Base-by-base conservation (phyloP, 2,888 invertebrate species). In the Pristionchus entomophagus region DNA sequence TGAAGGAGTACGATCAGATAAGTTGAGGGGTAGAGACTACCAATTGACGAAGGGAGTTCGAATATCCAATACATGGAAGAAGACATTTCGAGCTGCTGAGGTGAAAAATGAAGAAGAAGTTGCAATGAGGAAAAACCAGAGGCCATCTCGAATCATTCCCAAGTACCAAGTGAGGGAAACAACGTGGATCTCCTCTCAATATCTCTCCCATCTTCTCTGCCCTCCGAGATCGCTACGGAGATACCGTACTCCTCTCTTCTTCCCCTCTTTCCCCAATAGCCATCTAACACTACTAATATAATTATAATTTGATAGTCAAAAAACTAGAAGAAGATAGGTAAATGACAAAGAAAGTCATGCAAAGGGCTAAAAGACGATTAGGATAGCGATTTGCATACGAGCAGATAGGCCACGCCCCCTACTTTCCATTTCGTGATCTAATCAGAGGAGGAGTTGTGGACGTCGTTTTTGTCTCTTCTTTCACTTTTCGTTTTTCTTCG, bases 1-100 rank as follows among this genome's bases (percentile, higher is more conserved):
- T 83, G 17, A 83, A 62, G 0, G 45, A 56, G 41, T 22, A 53
- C 22, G 19, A 17, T 78, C 14, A n/a, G 6, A n/a, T 41, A 5
- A 26, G n/a, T 10, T 19, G 26, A 78, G 26, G 14, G 41, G 32
- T 19, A 22, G 22, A 38, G 45, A 51, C 32, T 41, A 84, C 84
- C 84, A 84, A 41, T 69, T 84, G n/a, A 73, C 53, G 38, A 73
- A 84, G 17, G 84, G 53, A 69, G 73, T 84, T 53, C 84, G 45
- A 29, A 84, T 49, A n/a, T 84, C 84, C 38, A 84, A 38, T 10
- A 84, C 84, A 38, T 84, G 84, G 69, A 84, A 84, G 51, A 84
- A 32, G 22, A 84, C 84, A 53, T 84, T 84, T 0, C 73, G 32
- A 51, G 84, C 51, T 22, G 73, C 84, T 26, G 84, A 32, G n/a